phyloP scores from a whole-genome alignment of 2,113 vertebrate genomes.

The Plectropomus leopardus region DNA sequence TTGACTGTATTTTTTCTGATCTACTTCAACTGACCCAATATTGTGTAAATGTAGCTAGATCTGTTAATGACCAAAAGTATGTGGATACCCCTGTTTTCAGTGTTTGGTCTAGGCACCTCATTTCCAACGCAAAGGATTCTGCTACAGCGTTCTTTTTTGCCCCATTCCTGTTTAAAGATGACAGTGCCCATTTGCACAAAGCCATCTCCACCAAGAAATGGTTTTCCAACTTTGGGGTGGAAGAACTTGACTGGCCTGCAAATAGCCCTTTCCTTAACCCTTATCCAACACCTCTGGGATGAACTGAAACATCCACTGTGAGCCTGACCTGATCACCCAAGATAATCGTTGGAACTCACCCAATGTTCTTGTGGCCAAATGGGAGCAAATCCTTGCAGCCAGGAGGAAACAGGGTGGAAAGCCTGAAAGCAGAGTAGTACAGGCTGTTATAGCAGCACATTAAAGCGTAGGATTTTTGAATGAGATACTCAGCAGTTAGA shows the following conservation, averaged over 20 bases:
- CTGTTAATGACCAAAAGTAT: neutral
- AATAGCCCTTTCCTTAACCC: neutral
- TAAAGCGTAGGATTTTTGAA: neutral
- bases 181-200: neutral
- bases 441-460: neutral
- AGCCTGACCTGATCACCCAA: neutral
- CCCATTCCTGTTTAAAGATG: neutral
- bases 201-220: neutral
- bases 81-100: neutral
- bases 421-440: neutral
- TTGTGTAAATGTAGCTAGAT: neutral
- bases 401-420: neutral
- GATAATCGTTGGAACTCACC: neutral
- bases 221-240: neutral
- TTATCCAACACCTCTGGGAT: neutral
- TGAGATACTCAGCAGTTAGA: neutral
- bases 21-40: neutral
- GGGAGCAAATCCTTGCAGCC: neutral
- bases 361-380: neutral
- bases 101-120: neutral
- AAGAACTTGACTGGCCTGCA: neutral
- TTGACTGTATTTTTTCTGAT: neutral
- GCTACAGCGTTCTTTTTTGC: too few species aligned
- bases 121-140: neutral
- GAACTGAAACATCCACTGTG: neutral